Evolutionary conservation across 2,797 vertebrate species (phyloP).

Genomic region (Sebastes trivittatus): DNA sequence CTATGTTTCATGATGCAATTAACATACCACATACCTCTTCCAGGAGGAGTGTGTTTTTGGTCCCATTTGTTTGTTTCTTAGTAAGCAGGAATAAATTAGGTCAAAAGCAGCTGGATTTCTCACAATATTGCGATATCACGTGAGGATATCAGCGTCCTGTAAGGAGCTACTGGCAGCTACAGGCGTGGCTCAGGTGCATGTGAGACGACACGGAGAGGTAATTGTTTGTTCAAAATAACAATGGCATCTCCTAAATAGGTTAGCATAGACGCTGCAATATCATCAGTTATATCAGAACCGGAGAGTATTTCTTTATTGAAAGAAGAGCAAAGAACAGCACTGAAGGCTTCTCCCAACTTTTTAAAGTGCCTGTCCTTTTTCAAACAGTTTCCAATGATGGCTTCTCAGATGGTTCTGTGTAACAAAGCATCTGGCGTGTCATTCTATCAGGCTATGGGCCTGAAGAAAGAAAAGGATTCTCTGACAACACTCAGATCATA

Average conservation of each 20-base stretch:
- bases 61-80: background rate
- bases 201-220: too few relatives aligned
- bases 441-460: background rate
- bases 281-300: background rate
- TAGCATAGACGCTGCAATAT: too few relatives aligned
- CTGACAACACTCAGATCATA: background rate
- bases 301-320: background rate
- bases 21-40: background rate
- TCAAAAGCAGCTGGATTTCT: too few relatives aligned
- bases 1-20: background rate
- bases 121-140: too few relatives aligned
- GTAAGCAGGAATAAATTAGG: background rate
- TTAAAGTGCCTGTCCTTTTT: background rate
- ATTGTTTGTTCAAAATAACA: too few relatives aligned
- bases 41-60: background rate
- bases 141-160: background rate
- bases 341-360: background rate
- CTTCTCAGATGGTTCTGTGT: background rate
- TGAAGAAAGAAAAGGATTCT: background rate
- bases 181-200: background rate
- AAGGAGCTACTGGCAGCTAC: background rate
- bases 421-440: background rate
- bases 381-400: background rate
- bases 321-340: background rate
- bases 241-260: too few relatives aligned